Evolutionary conservation across 1,140 invertebrate genomes (phyloP).

Genomic region (Drosophila sp.): DNA sequence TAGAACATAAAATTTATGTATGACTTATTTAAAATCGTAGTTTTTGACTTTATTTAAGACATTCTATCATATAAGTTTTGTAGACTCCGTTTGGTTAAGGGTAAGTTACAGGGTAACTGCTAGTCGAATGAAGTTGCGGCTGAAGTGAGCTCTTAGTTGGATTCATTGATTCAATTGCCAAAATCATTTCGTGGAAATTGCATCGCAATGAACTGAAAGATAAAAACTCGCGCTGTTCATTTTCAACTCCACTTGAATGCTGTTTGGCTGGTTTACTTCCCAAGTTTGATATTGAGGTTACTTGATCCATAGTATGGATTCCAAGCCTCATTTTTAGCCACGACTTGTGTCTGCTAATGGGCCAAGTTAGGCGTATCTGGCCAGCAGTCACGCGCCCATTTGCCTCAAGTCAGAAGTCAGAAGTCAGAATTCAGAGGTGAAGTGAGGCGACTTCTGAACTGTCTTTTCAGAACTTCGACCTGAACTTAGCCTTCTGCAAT

Average conservation of each 20-base stretch:
- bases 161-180: slow-evolving; percentile 30
- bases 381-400: slow-evolving; percentile 67
- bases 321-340: slow-evolving; percentile 14
- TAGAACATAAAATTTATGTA: no score
- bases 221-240: not conserved
- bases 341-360: slow-evolving; percentile 58
- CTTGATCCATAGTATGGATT: slow-evolving; percentile 34
- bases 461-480: slow-evolving; percentile 6
- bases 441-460: slow-evolving; percentile 54
- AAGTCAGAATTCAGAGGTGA: no score
- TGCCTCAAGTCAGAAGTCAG: slow-evolving; percentile 26
- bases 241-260: slow-evolving; percentile 31
- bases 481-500: slow-evolving; percentile 12
- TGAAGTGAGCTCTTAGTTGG: not conserved
- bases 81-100: no score
- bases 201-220: not conserved
- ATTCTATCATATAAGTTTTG: not conserved
- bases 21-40: not conserved
- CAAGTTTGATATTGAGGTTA: slow-evolving; percentile 10
- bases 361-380: slow-evolving; percentile 47
- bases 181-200: not conserved
- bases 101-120: not conserved
- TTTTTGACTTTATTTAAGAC: not conserved
- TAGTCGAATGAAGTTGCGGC: not conserved
- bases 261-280: slow-evolving; percentile 22